Evolutionary conservation across 1,140 invertebrate species (phyloP).

Genomic region (Zaprionus gabonicus): DNA sequence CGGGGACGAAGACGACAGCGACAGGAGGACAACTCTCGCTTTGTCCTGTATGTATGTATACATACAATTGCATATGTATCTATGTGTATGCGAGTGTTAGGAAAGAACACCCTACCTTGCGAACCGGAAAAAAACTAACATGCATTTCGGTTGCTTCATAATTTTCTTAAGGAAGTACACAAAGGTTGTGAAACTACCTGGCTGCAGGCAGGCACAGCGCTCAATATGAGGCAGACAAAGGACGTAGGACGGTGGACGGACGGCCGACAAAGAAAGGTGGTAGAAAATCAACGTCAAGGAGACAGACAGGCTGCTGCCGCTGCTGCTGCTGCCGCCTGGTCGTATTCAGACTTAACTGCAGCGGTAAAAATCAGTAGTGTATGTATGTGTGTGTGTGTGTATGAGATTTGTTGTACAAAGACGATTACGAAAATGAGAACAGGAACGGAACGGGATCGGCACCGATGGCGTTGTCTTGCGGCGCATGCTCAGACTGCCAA

Average conservation of each 20-base stretch:
- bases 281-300: conserved; percentile 67
- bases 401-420: conserved; percentile 59
- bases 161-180: conserved; percentile 37
- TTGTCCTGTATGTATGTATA: conserved; percentile 30
- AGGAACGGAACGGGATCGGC: conserved; percentile 21
- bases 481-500: conserved; percentile 74
- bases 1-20: not conserved
- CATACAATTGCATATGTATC: not conserved
- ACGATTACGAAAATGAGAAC: conserved; percentile 34
- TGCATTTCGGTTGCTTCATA: conserved; percentile 55
- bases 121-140: conserved; percentile 71
- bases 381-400: conserved; percentile 64
- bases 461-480: conserved; percentile 70
- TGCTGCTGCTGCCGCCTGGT: conserved; percentile 10
- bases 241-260: conserved; percentile 25
- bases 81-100: not conserved
- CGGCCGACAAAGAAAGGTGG: conserved; percentile 58
- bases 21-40: conserved; percentile 29
- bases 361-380: conserved; percentile 62
- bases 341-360: conserved; percentile 60
- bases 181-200: conserved; percentile 63
- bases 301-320: conserved; percentile 31
- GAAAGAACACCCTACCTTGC: conserved; percentile 46
- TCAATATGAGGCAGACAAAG: conserved; percentile 40
- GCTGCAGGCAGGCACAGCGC: conserved; percentile 65